These are phyloP conservation scores for Parasteatoda lunata DNA, from an alignment of 2,888 invertebrate genomes.

Conservation along the genomic window DNA sequence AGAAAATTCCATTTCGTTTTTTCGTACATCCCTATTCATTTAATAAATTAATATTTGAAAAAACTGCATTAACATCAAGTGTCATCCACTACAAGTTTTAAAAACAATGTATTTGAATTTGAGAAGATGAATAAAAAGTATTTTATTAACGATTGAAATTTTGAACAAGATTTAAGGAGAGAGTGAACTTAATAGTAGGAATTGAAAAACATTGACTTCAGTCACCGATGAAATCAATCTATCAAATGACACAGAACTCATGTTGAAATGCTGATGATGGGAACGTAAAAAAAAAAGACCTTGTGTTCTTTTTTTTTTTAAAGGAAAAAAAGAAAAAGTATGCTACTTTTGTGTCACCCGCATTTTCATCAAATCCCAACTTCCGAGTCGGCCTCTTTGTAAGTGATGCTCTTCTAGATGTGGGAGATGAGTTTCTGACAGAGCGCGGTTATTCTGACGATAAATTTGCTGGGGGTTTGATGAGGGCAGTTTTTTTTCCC, in stretches of 20 bases:
- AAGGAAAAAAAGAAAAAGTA: constrained; percentile 45
- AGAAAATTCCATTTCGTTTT: too few relatives aligned
- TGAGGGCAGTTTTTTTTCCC: neutral
- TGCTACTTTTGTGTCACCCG: constrained; percentile 43
- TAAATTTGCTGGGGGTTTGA: constrained; percentile 18
- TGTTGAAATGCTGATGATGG: neutral
- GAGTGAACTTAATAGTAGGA: too few relatives aligned
- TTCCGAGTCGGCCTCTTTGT: constrained; percentile 27
- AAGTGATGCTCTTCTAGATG: constrained; percentile 20
- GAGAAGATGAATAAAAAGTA: too few relatives aligned
- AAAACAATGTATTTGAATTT: too few relatives aligned
- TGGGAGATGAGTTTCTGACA: constrained; percentile 28
- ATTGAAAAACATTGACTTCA: neutral
- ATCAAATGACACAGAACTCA: constrained; percentile 35
- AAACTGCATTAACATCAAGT: too few relatives aligned
- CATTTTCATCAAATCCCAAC: constrained; percentile 34
- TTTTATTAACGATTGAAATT: too few relatives aligned
- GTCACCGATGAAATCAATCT: constrained; percentile 21
- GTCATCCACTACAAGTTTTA: too few relatives aligned
- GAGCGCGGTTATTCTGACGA: constrained; percentile 16
- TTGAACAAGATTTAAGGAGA: too few relatives aligned
- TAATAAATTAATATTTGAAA: too few relatives aligned
- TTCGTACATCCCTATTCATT: too few relatives aligned
- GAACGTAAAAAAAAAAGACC: constrained; percentile 10
- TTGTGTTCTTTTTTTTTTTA: neutral